phyloP scores from a whole-genome alignment of 2,797 vertebrate genomes.

The Bradypus variegatus region DNA sequence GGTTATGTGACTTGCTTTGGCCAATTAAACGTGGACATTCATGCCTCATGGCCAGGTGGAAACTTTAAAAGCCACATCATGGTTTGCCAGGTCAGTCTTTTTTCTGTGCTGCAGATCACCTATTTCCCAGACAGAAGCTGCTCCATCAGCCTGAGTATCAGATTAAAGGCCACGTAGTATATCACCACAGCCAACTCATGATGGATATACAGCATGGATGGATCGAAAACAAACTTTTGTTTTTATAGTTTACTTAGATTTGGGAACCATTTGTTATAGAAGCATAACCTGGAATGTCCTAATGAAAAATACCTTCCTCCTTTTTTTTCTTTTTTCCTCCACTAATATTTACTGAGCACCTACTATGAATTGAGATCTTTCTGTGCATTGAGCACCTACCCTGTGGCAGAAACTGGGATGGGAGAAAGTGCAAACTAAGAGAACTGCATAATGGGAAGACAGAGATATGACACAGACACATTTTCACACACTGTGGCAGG shows the following conservation, averaged over 20 bases:
- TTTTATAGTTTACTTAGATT: not conserved
- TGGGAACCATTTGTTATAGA: not conserved
- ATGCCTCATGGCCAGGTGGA: not conserved
- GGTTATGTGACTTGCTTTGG: not conserved
- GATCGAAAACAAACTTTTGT: not conserved
- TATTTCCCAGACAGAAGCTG: not conserved
- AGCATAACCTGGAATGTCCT: not conserved
- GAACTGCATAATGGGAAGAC: not conserved
- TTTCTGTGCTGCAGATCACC: not conserved
- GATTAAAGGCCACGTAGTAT: not conserved
- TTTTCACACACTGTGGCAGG: not conserved
- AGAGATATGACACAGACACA: not conserved
- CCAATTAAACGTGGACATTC: not conserved
- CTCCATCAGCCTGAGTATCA: not conserved
- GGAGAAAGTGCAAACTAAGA: not conserved
- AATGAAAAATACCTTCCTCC: not conserved
- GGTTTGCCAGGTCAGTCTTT: not conserved
- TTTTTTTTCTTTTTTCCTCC: not conserved
- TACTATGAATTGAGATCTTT: not conserved
- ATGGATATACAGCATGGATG: fast-evolving
- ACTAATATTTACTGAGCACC: not conserved
- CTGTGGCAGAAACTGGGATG: not conserved
- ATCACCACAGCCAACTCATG: not conserved
- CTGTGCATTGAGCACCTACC: not conserved
- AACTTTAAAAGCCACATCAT: not conserved